Base-by-base conservation (phyloP, 2,888 invertebrate genomes). In the Parnassius glacialis region DNA sequence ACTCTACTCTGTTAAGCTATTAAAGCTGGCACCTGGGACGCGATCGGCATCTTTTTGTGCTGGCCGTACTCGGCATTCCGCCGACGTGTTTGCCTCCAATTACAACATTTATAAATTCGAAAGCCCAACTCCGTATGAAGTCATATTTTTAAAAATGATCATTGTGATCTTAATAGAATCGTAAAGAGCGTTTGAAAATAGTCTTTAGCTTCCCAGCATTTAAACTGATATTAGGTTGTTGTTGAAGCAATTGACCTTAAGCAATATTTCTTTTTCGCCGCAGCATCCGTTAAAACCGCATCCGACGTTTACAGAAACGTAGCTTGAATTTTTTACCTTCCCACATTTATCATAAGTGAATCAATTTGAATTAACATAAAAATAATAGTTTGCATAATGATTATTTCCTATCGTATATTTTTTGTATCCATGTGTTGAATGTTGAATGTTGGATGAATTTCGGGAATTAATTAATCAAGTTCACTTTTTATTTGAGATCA, bases 341-440 rank as follows among this genome's bases (percentile, higher is more conserved):
- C 66, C 64, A 68, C 80, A 79, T 85, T 89, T 84, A 88, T 85
- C 84, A 85, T 85, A 87, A 87, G 84, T 82, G 87, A 89, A 88
- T 89, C 87, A 87, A 90, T 88, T 89, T 83, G 81, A 84, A 87
- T 87, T 83, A 83, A 78, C 79, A 87, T 85, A 83, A 87, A 85
- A 85, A 84, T 85, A 76, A 75, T 79, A 75, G 78, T 84, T 85
- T 81, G 83, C 83, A 84, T 85, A 87, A 87, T 83, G 83, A 78
- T 70, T 70, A 73, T 55, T 73, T 73, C 72, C 73, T 76, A 80
- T 83, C 75, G 72, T 74, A 73, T 76, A 34, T 52, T 66, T 75
- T 71, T 69, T 69, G 74, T 76, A 77, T 74, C 71, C 66, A 65
- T 71, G 75, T 75, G 83, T 87, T 73, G 76, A 79, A 75, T 75